A percentile compares a stretch with the other conserved stretches of the same genome.
These are phyloP conservation scores for Callospermophilus lateralis DNA, from an alignment of 2,113 vertebrate genomes.

Conservation along the genomic window DNA sequence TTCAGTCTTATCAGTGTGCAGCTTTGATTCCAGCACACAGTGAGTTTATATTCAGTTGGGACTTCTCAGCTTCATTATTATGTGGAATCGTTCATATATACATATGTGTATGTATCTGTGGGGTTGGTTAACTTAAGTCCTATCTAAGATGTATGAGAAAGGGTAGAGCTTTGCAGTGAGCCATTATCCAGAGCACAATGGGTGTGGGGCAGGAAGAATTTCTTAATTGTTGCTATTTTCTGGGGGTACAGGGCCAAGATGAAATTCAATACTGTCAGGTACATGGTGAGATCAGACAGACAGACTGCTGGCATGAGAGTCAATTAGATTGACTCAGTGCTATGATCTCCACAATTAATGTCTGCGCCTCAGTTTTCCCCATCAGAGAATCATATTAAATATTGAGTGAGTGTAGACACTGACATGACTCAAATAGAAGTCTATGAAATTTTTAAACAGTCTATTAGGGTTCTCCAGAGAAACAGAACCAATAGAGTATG, in stretches of 20 bases:
- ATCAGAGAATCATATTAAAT: neutral
- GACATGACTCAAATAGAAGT: neutral
- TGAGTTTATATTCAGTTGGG: neutral
- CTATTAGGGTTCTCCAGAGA: neutral
- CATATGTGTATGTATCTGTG: neutral
- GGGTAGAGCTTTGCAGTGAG: neutral
- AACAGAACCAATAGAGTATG: neutral
- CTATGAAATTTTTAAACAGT: neutral
- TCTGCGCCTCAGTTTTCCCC: neutral
- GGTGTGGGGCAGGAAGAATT: neutral
- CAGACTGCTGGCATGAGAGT: neutral
- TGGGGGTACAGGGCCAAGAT: neutral
- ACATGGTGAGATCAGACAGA: neutral
- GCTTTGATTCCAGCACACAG: neutral
- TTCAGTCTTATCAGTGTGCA: neutral
- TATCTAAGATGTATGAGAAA: neutral
- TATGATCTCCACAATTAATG: neutral
- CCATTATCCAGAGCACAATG: neutral
- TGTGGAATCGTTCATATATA: too few species aligned
- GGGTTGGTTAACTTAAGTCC: too few species aligned
- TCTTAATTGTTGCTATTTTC: neutral
- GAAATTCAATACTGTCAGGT: neutral
- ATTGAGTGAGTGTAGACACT: neutral
- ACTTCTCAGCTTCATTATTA: neutral
- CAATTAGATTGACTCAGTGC: neutral